These are phyloP conservation scores for Hydrolagus colliei DNA, from an alignment of 2,797 vertebrate species.

Conservation along the genomic window DNA sequence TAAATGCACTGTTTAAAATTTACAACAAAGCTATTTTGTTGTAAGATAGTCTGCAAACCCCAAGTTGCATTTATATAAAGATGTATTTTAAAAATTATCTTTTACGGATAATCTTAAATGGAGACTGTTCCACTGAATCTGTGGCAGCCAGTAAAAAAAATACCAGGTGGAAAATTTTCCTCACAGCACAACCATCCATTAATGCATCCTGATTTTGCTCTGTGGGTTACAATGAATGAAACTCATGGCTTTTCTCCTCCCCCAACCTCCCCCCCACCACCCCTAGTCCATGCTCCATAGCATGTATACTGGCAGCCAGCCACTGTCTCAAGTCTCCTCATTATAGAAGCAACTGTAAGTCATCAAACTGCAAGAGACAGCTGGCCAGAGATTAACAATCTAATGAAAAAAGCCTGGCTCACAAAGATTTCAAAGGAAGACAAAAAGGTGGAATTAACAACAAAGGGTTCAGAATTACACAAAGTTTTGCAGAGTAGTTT, in stretches of 20 bases:
- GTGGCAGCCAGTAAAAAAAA: background rate
- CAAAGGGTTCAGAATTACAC: background rate
- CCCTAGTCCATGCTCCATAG: background rate
- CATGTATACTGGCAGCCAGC: background rate
- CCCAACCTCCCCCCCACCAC: too few species aligned
- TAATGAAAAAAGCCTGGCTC: slow-evolving; percentile 6
- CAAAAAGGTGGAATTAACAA: slow-evolving; percentile 8
- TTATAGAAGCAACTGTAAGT: slow-evolving; percentile 27
- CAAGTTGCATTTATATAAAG: too few species aligned
- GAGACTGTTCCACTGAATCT: background rate
- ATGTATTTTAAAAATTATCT: too few species aligned
- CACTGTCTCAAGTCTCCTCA: slow-evolving; percentile 27
- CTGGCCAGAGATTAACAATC: slow-evolving; percentile 2
- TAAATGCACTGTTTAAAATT: too few species aligned
- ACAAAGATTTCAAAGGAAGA: slow-evolving; percentile 19
- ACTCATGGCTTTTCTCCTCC: background rate
- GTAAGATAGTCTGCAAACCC: too few species aligned
- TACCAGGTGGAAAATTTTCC: background rate
- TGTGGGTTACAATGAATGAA: background rate
- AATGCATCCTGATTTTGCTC: background rate
- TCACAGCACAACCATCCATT: background rate
- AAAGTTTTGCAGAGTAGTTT: background rate
- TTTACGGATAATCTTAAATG: background rate
- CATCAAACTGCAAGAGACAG: slow-evolving; percentile 26
- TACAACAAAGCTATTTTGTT: too few species aligned